phyloP scores from a whole-genome alignment of 2,113 vertebrate species.

The Eretmochelys imbricata region DNA sequence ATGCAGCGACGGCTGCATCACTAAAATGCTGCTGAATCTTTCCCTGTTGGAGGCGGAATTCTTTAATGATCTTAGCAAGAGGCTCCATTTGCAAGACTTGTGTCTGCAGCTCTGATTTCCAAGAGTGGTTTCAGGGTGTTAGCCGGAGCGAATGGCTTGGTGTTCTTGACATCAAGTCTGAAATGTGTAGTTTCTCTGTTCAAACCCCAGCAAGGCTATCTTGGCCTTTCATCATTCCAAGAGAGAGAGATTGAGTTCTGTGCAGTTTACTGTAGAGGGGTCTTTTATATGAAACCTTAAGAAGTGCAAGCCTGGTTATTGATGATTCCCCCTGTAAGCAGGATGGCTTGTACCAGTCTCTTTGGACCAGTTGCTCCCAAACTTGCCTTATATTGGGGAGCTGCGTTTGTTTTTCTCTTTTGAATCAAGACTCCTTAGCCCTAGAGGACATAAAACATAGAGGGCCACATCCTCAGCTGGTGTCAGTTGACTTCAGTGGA shows the following conservation, averaged over 20 bases:
- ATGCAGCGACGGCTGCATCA: not conserved
- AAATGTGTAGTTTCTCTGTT: not conserved
- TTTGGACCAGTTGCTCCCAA: not conserved
- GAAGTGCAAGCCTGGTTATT: not conserved
- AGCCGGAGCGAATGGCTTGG: not conserved
- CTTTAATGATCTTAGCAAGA: not conserved
- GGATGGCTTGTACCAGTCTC: slow-evolving; percentile 17
- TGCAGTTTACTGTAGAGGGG: not conserved
- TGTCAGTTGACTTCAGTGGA: not conserved
- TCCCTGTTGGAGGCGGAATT: not conserved
- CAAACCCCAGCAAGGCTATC: accelerated
- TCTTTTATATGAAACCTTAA: not conserved
- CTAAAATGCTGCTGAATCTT: not conserved
- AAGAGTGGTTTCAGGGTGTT: accelerated
- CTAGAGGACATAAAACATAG: not conserved
- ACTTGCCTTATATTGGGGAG: not conserved
- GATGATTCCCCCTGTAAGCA: not conserved
- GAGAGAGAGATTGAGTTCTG: accelerated
- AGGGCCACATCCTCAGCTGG: not conserved
- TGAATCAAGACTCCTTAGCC: slow-evolving; percentile 9
- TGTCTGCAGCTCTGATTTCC: not conserved
- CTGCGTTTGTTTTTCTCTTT: not conserved
- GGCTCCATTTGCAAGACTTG: not conserved
- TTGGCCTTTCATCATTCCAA: not conserved
- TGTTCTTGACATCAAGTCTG: accelerated